Evolutionary conservation across 2,797 vertebrate genomes (phyloP).

Genomic region (Trachops cirrhosus): DNA sequence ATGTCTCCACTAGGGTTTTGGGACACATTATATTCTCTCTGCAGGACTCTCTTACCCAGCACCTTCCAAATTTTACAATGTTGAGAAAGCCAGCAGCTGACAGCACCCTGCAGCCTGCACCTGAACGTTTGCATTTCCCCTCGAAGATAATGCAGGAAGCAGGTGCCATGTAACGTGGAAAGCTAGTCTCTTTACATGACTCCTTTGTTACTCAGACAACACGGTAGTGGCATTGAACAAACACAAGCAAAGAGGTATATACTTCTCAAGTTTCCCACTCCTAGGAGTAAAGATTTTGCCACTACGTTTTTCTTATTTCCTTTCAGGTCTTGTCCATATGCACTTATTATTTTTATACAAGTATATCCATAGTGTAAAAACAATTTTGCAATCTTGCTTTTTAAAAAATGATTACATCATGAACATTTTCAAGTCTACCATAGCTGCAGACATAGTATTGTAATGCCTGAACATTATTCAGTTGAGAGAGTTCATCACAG

Average conservation of each 20-base stretch:
- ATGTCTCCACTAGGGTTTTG: background rate
- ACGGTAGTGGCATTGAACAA: background rate
- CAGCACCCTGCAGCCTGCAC: fast-evolving
- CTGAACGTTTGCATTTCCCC: background rate
- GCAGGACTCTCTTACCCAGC: background rate
- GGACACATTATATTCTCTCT: background rate
- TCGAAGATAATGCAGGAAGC: background rate
- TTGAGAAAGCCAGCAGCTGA: background rate
- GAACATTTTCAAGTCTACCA: background rate
- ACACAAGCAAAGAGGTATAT: background rate
- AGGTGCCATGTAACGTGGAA: background rate
- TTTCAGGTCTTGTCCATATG: background rate
- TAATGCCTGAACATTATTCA: background rate
- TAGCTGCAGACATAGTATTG: background rate
- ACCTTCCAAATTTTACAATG: background rate
- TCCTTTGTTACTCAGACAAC: background rate
- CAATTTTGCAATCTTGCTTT: background rate
- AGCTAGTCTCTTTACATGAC: background rate
- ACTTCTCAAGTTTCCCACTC: background rate
- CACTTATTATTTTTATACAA: background rate
- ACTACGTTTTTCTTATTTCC: background rate
- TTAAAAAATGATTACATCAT: background rate
- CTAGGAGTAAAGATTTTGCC: background rate
- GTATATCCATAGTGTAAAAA: background rate
- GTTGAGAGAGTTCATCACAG: background rate